Percentiles rank a stretch among this genome's conserved stretches.
Evolutionary conservation across 2,797 vertebrate genomes (phyloP).

Genomic region (Urocyon cinereoargenteus): DNA sequence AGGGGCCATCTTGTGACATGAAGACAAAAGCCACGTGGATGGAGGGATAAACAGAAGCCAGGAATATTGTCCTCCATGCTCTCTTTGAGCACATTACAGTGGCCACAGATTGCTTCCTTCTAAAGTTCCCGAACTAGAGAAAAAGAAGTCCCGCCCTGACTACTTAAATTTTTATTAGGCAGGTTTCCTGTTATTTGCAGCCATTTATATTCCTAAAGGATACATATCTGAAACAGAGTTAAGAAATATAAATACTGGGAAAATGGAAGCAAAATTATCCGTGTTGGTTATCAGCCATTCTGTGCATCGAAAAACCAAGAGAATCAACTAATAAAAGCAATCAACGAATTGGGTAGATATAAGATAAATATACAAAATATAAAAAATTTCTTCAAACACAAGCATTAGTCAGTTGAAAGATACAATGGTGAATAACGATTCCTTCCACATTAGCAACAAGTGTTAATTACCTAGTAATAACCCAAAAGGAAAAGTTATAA

Average conservation of each 20-base stretch:
- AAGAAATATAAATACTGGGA: neutral
- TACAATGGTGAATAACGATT: neutral
- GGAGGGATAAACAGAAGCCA: neutral
- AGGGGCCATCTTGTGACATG: neutral
- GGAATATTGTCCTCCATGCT: neutral
- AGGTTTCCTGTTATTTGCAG: neutral
- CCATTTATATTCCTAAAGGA: neutral
- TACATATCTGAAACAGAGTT: neutral
- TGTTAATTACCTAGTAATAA: conserved; percentile 26
- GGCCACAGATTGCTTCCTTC: neutral
- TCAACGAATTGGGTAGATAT: neutral
- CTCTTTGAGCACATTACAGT: neutral
- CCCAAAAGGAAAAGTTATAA: neutral
- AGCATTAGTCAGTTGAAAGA: neutral
- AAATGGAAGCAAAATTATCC: neutral
- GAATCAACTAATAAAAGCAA: neutral
- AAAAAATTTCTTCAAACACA: neutral
- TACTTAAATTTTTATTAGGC: neutral
- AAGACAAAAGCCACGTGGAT: neutral
- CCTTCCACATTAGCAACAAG: neutral
- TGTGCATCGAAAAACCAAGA: neutral
- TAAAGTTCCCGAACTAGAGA: neutral
- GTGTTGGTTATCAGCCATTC: neutral
- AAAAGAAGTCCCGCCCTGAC: neutral
- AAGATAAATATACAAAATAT: neutral